Evolutionary conservation across 2,113 vertebrate species (phyloP).

Genomic region (Craseonycteris thonglongyai): DNA sequence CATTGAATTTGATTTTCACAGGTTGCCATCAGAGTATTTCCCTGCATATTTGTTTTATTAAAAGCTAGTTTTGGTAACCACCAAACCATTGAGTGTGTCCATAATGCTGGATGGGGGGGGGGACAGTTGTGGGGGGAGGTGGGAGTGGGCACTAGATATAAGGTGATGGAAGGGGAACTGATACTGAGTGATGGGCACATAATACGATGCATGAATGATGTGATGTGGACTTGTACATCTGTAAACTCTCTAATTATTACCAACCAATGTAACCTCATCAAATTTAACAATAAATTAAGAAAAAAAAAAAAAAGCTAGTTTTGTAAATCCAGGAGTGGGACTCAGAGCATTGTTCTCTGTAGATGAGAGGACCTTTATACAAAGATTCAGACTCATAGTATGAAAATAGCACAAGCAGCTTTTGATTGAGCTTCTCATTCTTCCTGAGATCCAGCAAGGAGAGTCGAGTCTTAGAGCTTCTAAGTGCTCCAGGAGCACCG

Average conservation of each 20-base stretch:
- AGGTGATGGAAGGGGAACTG: too few species aligned
- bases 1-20: background rate
- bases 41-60: background rate
- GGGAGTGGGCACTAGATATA: too few species aligned
- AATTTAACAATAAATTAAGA: too few species aligned
- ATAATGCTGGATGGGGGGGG: too few species aligned
- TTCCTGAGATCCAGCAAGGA: background rate
- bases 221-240: too few species aligned
- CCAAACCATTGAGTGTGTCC: too few species aligned
- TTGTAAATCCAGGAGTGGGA: background rate
- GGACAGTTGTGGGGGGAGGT: too few species aligned
- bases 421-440: background rate
- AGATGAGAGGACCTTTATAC: background rate
- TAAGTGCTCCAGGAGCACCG: background rate
- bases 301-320: background rate
- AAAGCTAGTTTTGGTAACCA: constrained; percentile 2
- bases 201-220: too few species aligned
- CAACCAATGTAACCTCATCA: too few species aligned
- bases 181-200: too few species aligned
- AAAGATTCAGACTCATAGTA: background rate
- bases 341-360: background rate
- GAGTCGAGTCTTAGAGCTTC: background rate
- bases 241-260: too few species aligned
- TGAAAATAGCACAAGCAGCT: background rate
- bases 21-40: background rate